A percentile compares a stretch with the other conserved stretches of the same genome.
These are phyloP conservation scores for Macaca mulatta DNA, from an alignment of 2,113 vertebrate species.

Conservation along the genomic window DNA sequence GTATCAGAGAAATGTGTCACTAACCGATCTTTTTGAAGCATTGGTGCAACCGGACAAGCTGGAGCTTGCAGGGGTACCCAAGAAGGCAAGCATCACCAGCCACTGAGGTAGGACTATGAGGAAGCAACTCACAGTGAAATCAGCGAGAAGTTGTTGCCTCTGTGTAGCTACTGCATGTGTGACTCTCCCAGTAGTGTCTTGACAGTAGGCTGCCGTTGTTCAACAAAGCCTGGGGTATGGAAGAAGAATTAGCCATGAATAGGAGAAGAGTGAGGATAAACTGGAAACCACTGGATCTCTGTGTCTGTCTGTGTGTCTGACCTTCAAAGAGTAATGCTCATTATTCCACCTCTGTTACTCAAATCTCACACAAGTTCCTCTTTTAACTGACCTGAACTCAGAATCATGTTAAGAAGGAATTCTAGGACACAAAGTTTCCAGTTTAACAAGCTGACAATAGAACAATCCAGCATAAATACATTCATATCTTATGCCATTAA, in stretches of 20 bases:
- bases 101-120: background rate
- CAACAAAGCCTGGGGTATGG: background rate
- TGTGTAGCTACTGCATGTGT: background rate
- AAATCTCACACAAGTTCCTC: background rate
- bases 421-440: background rate
- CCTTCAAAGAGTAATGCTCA: background rate
- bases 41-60: background rate
- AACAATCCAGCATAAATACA: background rate
- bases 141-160: background rate
- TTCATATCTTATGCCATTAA: background rate
- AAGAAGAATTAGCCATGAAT: background rate
- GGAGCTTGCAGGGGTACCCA: background rate
- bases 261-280: background rate
- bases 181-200: background rate
- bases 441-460: background rate
- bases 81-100: background rate
- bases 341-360: background rate
- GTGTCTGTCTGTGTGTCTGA: background rate
- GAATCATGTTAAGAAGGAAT: background rate
- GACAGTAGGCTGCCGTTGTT: background rate
- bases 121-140: background rate
- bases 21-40: background rate
- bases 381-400: background rate
- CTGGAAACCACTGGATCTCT: background rate
- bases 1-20: background rate